These are phyloP conservation scores for Scleropages formosus DNA, from an alignment of 2,797 vertebrate genomes.

Conservation along the genomic window DNA sequence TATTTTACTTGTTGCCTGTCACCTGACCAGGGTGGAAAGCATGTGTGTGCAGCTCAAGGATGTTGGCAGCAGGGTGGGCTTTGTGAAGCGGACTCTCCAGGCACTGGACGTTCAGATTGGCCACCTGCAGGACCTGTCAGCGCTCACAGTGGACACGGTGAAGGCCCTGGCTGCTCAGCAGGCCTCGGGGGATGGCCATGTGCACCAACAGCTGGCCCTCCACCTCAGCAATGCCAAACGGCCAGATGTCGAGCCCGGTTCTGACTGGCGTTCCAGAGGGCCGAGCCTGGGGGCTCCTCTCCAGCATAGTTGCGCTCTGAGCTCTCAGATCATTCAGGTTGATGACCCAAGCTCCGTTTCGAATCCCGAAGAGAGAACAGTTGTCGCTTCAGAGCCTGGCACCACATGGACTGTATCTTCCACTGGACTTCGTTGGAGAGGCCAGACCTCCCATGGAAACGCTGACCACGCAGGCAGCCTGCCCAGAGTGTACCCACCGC, in stretches of 20 bases:
- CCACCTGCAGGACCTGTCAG: constrained; percentile 96
- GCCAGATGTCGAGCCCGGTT: constrained; percentile 75
- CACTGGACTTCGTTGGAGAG: constrained; percentile 13
- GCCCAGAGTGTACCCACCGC: constrained; percentile 75
- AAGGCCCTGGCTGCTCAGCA: constrained; percentile 94
- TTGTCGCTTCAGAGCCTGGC: constrained; percentile 55
- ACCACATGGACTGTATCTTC: constrained; percentile 29
- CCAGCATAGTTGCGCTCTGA: neutral
- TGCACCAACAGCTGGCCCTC: constrained; percentile 93
- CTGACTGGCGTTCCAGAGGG: constrained; percentile 45
- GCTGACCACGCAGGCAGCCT: constrained; percentile 76
- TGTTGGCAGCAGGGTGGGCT: constrained; percentile 95
- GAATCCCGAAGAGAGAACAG: too few species aligned
- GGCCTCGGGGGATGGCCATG: constrained; percentile 92
- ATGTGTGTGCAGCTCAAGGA: constrained; percentile 96
- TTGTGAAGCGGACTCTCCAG: constrained; percentile 92
- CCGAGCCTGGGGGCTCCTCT: neutral
- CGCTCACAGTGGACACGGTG: constrained; percentile 94
- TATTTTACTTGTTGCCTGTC: neutral
- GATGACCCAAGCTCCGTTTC: constrained; percentile 38
- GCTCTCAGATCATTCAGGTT: constrained; percentile 39
- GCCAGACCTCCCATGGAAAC: neutral
- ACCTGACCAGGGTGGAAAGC: constrained; percentile 81
- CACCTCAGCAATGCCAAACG: constrained; percentile 95
- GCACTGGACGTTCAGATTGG: constrained; percentile 97